Percentiles rank a stretch among this genome's conserved stretches.
phyloP scores from a whole-genome alignment of 2,797 vertebrate species.

The Neostethus bicornis region DNA sequence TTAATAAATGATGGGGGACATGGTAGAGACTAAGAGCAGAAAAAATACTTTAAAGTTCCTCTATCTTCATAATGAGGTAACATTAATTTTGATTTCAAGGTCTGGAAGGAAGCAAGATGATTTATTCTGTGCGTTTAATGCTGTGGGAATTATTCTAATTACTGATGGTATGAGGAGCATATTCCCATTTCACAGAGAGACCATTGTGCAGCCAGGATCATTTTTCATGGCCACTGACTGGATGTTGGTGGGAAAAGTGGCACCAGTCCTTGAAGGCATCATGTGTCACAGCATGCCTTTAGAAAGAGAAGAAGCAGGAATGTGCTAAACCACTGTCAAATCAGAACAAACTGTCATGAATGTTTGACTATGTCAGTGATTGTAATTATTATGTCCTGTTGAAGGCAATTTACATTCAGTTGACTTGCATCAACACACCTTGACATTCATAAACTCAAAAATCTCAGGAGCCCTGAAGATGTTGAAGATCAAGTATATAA shows the following conservation, averaged over 20 bases:
- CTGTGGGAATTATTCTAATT: constrained; percentile 80
- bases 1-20: constrained; percentile 83
- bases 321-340: constrained; percentile 4
- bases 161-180: constrained; percentile 48
- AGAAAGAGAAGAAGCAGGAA: constrained; percentile 16
- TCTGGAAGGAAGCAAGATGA: constrained; percentile 73
- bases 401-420: not conserved
- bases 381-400: constrained; percentile 5
- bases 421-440: constrained; percentile 9
- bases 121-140: constrained; percentile 75
- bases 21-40: constrained; percentile 44
- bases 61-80: constrained; percentile 90
- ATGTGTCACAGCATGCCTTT: constrained; percentile 22
- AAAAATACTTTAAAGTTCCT: constrained; percentile 78
- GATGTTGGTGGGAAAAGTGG: constrained; percentile 50
- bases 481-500: too few species aligned
- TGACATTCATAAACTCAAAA: not conserved
- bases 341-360: not conserved
- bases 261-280: constrained; percentile 32
- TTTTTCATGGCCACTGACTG: constrained; percentile 58
- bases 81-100: constrained; percentile 91
- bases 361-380: not conserved
- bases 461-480: constrained; percentile 8
- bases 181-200: constrained; percentile 70
- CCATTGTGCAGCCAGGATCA: constrained; percentile 68